These are phyloP conservation scores for Willisornis vidua DNA, from an alignment of 2,113 vertebrate species.

Conservation along the genomic window DNA sequence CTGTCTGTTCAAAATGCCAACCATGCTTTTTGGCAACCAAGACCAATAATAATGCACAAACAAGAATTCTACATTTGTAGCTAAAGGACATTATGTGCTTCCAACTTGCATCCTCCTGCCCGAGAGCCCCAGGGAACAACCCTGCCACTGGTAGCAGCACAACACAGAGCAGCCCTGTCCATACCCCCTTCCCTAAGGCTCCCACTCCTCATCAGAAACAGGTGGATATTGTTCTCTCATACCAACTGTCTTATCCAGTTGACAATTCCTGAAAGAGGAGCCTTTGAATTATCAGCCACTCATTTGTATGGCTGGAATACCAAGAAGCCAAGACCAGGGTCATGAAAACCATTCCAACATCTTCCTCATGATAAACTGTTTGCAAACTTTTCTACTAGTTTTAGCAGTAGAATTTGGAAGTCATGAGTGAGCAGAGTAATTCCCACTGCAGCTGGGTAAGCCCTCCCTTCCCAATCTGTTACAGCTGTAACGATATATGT, in stretches of 20 bases:
- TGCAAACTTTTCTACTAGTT: background rate
- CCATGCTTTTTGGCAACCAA: background rate
- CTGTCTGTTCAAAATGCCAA: background rate
- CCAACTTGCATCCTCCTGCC: background rate
- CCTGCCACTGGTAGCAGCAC: background rate
- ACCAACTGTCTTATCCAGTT: background rate
- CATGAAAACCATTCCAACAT: background rate
- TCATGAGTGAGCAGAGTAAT: background rate
- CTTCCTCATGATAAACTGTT: background rate
- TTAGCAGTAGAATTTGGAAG: background rate
- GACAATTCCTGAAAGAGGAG: background rate
- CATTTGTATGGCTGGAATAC: background rate
- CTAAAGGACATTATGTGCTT: background rate
- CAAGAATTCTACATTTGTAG: background rate
- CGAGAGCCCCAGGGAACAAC: background rate
- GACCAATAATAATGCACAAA: background rate
- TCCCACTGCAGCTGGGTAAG: slow-evolving; percentile 30
- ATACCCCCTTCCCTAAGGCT: background rate
- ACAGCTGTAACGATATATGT: background rate
- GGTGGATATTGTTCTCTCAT: background rate
- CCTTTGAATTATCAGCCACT: background rate
- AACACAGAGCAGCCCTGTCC: background rate
- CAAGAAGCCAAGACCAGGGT: background rate
- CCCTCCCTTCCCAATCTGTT: slow-evolving; percentile 36
- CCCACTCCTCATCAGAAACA: background rate